Conservation (phyloP, 2,113 vertebrate genomes). For the Leptobrachium leishanense region DNA sequence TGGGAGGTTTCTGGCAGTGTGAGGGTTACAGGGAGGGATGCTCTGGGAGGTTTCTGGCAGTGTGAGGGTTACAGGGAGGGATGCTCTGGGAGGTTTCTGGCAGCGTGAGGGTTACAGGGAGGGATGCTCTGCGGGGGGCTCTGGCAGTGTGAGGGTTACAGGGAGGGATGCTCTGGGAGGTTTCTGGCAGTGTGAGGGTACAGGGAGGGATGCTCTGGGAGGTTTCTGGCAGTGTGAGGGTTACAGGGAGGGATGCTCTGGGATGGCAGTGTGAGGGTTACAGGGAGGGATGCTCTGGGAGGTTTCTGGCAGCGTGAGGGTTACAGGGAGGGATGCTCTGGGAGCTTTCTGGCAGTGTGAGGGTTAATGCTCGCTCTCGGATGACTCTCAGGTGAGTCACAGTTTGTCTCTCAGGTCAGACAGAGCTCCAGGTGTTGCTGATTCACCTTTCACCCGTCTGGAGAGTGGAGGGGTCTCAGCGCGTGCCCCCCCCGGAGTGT, state of each 20-base stretch:
- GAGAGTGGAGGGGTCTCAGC: no score
- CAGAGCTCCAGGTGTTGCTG: no score
- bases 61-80: no score
- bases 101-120: background rate
- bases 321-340: background rate
- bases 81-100: no score
- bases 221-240: background rate
- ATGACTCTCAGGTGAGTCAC: no score
- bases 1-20: background rate
- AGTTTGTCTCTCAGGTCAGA: no score
- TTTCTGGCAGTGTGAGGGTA: background rate
- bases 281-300: no score
- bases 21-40: background rate
- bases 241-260: background rate
- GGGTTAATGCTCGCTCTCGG: no score
- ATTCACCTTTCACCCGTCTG: no score
- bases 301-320: background rate
- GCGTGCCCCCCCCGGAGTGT: no score
- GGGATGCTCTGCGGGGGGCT: background rate
- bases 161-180: background rate
- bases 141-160: background rate
- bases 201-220: no score
- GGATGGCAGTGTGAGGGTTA: no score
- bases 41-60: background rate
- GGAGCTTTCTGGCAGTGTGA: background rate